A percentile compares a stretch with the other conserved stretches of the same genome.
Evolutionary conservation across 92 coral and sea anemone species (phyloP).

Genomic region (Parazoanthus swiftii): DNA sequence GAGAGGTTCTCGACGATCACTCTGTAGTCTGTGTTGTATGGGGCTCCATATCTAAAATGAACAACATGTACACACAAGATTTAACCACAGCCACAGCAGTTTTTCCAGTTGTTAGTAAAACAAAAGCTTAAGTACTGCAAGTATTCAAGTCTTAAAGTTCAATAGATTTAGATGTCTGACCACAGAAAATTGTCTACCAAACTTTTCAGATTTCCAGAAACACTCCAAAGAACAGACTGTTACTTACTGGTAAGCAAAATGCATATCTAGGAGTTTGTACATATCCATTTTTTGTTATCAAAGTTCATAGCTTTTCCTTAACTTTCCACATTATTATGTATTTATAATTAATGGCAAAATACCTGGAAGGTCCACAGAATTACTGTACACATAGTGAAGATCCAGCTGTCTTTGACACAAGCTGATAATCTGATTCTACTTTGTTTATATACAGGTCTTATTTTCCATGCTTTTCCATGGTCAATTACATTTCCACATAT

Average conservation of each 20-base stretch:
- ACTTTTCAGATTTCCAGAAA: no score
- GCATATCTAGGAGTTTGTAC: no score
- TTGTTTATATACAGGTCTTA: background rate
- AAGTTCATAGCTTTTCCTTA: no score
- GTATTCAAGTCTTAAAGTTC: no score
- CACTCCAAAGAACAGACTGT: no score
- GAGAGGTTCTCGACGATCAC: slow-evolving; percentile 86
- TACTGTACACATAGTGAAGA: no score
- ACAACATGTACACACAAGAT: background rate
- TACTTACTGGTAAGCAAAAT: no score
- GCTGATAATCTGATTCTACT: background rate
- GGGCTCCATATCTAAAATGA: slow-evolving; percentile 81
- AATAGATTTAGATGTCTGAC: background rate
- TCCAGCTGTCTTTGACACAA: background rate
- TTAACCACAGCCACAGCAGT: background rate
- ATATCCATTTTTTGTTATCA: no score
- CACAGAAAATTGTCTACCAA: no score
- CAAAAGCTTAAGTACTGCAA: background rate
- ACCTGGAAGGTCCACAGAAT: background rate
- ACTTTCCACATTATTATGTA: no score
- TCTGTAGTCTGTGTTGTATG: slow-evolving; percentile 93
- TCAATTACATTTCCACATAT: no score
- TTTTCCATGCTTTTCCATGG: background rate
- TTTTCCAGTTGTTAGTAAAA: background rate
- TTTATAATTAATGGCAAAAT: no score